These are phyloP conservation scores for Dusona sp. DNA, from an alignment of 2,888 invertebrate genomes.

Conservation along the genomic window DNA sequence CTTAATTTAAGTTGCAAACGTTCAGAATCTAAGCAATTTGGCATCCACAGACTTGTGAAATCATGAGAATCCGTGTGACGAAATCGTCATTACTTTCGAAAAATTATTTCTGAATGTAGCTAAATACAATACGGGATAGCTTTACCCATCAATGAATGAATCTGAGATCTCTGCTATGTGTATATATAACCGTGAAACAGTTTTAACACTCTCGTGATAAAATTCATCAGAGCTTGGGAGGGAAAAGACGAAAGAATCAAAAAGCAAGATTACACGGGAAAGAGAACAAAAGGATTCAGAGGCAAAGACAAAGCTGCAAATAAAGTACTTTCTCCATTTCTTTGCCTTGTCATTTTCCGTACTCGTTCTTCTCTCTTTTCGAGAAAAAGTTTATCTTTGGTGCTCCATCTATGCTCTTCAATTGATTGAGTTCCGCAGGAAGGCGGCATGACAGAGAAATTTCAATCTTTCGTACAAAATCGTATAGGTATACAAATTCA, in stretches of 20 bases:
- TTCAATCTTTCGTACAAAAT: not conserved
- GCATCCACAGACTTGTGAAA: too few species aligned
- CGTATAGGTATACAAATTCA: not conserved
- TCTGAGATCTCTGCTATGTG: not conserved
- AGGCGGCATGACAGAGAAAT: not conserved
- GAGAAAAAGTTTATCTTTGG: slow-evolving; percentile 44
- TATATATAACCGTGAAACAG: not conserved
- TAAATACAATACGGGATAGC: not conserved
- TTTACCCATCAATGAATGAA: not conserved
- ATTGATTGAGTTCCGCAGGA: slow-evolving; percentile 23
- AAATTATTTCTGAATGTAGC: not conserved
- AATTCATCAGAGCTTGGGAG: not conserved
- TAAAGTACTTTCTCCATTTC: slow-evolving; percentile 3
- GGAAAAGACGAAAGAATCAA: slow-evolving; percentile 12
- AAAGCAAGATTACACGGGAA: slow-evolving; percentile 6
- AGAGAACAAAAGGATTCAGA: not conserved
- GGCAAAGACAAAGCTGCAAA: slow-evolving; percentile 2
- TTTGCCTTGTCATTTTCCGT: slow-evolving; percentile 20
- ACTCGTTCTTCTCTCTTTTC: not conserved
- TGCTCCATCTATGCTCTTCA: slow-evolving; percentile 35
- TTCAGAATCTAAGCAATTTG: too few species aligned
- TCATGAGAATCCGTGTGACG: not conserved
- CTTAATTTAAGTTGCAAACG: too few species aligned
- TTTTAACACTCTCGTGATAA: not conserved
- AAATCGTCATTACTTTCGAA: not conserved